Evolutionary conservation across 2,113 vertebrate genomes (phyloP), one percentile per base, ranked within the genome.

Genomic region (Empidonax alnorum): DNA sequence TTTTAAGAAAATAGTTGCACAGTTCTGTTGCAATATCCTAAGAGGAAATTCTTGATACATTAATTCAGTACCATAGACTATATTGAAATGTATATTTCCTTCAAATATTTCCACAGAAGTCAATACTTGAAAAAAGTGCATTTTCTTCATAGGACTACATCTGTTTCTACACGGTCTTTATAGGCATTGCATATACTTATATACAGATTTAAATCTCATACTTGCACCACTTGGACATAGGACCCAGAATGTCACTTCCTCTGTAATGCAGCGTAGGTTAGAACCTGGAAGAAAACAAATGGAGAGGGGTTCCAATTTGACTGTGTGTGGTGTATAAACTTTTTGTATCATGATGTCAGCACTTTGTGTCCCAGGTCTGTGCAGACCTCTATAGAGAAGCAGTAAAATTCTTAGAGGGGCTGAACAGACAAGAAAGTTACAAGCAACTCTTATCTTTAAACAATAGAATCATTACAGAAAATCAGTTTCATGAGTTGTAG

Each of bases 281-380:
- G 33, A 76, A 42, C 10, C 30, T 23, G 22, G 8, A 41, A 65
- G 23, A 87, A 50, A 42, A 2, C 5, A 68, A 67, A 37, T 7
- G 9, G 7, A 74, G 12, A 10, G 13, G 3, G 3, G 6, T 2
- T 82, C 25, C 31, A 13, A 12, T 67, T 37, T 78, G 7, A 19
- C 7, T 35, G 7, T 22, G 37, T 41, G 7, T 19, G 13, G 6
- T 62, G 12, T 66, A 17, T 33, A 66, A 61, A 35, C 2, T 7
- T 78, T 17, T 46, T 67, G 20, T 21, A 33, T 65, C 6, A 12
- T 42, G 13, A 58, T 5, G 8, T 37, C 50, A 62, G 15, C n/a
- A n/a, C 7, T 44, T 2, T 30, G 8, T 59, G 13, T 39, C 28
- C 50, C 6, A 41, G 0, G 0, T 31, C 39, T 79, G 20, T 11